Evolutionary conservation across 2,113 vertebrate species (phyloP).

Genomic region (Propithecus coquereli): DNA sequence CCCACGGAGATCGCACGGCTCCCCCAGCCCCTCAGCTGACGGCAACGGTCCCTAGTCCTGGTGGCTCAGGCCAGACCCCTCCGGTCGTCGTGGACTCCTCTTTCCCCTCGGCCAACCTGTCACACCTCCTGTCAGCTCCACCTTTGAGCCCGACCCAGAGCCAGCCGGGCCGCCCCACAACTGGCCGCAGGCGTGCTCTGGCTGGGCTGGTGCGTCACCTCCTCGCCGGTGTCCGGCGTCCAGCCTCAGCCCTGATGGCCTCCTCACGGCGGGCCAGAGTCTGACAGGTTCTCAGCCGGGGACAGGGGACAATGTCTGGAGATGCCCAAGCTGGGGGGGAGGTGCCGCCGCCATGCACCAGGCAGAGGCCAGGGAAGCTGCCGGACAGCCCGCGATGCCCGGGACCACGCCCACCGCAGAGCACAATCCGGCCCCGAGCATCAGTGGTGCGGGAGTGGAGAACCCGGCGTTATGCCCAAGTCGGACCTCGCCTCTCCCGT

Average conservation of each 20-base stretch:
- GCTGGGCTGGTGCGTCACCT: no score
- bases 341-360: background rate
- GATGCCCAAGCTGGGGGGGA: background rate
- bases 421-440: background rate
- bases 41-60: background rate
- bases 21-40: background rate
- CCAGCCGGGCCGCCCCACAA: background rate
- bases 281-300: background rate
- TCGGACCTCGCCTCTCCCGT: background rate
- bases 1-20: no score
- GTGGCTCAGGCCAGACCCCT: background rate
- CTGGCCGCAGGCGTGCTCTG: background rate
- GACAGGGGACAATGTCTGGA: background rate
- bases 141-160: background rate
- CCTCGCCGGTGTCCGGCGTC: background rate
- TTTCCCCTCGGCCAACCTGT: background rate
- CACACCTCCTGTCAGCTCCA: background rate
- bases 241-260: fast-evolving
- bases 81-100: background rate
- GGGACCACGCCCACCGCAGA: background rate
- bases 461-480: no score
- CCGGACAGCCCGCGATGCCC: background rate
- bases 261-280: background rate
- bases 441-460: fast-evolving
- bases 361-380: background rate